Conservation (phyloP, 2,797 vertebrate species). For the Hippopotamyrus pictus region DNA sequence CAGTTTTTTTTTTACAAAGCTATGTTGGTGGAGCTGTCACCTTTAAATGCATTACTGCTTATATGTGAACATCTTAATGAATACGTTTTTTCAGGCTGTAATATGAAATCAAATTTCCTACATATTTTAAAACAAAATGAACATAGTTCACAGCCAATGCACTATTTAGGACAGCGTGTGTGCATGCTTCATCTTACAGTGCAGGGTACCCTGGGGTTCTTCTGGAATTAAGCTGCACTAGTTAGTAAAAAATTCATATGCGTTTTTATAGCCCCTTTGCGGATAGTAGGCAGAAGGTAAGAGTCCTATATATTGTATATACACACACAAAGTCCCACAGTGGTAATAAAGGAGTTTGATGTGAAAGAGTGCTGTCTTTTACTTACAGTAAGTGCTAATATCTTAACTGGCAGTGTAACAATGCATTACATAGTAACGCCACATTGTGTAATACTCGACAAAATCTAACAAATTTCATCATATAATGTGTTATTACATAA, state of each 20-base stretch:
- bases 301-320: background rate
- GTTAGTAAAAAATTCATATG: constrained; percentile 10
- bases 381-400: background rate
- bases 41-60: background rate
- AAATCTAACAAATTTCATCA: background rate
- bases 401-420: background rate
- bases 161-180: background rate
- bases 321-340: background rate
- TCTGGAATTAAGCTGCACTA: background rate
- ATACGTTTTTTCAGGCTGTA: background rate
- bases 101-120: background rate
- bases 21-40: background rate
- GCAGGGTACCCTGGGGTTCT: background rate
- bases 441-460: background rate
- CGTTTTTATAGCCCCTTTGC: background rate
- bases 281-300: background rate
- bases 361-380: background rate
- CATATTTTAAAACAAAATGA: background rate
- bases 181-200: background rate
- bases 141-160: background rate
- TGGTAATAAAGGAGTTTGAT: background rate
- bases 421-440: background rate
- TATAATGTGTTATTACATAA: background rate
- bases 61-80: background rate
- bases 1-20: background rate